Evolutionary conservation across 1,140 invertebrate genomes (phyloP), one percentile per base, ranked within the genome.

Genomic region (Papilio glaucus): DNA sequence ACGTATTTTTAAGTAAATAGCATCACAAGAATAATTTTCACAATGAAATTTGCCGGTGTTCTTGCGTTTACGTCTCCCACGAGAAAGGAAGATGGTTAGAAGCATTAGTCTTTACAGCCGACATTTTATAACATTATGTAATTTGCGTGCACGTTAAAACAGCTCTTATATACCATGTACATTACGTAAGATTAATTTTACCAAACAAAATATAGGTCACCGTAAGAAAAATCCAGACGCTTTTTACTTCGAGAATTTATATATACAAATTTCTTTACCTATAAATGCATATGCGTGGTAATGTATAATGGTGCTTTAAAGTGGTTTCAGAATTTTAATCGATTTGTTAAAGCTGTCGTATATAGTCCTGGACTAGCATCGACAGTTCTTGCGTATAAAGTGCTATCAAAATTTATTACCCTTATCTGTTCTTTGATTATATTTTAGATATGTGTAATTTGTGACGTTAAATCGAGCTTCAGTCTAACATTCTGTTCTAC

Each of bases 41-140:
- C 1, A 18, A n/a, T 42, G 41, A 4, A 42, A 42, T 18, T 2
- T 8, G 10, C 12, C 29, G 29, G 39, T 41, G 15, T 5, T 45
- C 15, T 45, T 6, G 42, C 42, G 15, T 18, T 45, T 5, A 45
- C n/a, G 42, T 45, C 13, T 45, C 42, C 42, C 42, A 15, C 5
- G 15, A 45, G 42, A n/a, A n/a, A n/a, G n/a, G n/a, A n/a, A n/a
- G n/a, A n/a, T 45, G 42, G 42, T 45, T 45, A 13, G 13, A 45
- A 15, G 15, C 15, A 45, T 45, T 45, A 45, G n/a, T 45, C 42
- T 45, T 15, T 18, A 45, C 4, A 41, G 10, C 12, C 13, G 39
- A n/a, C 12, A 41, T 41, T 41, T 41, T 41, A 41, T 18, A 42
- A 42, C 42, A 45, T 45, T 45, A 18, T 45, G 42, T 45, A 45